These are phyloP conservation scores for Xanthia togata DNA, from an alignment of 2,888 invertebrate species.

Conservation along the genomic window DNA sequence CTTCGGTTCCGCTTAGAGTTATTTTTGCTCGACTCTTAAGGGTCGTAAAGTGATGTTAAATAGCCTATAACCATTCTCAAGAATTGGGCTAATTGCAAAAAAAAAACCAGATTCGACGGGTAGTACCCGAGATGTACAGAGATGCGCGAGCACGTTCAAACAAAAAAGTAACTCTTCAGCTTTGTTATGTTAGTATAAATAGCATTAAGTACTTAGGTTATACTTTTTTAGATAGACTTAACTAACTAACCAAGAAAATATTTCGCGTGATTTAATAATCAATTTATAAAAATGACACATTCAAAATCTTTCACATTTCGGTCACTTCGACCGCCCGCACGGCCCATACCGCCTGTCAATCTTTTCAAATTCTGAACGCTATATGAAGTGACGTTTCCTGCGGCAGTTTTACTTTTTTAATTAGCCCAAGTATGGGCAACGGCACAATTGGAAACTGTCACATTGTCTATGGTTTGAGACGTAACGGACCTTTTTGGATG, in stretches of 20 bases:
- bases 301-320: conserved; percentile 33
- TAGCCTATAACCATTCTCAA: no score
- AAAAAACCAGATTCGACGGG: no score
- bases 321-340: conserved; percentile 52
- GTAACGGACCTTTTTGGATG: conserved; percentile 58
- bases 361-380: conserved; percentile 78
- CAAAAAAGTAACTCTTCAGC: neutral
- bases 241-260: neutral
- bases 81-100: no score
- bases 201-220: neutral
- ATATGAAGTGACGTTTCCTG: conserved; percentile 81
- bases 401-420: conserved; percentile 72
- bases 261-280: conserved; percentile 26
- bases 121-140: neutral
- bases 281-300: conserved; percentile 45
- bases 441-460: conserved; percentile 67
- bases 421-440: conserved; percentile 71
- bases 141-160: neutral
- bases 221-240: neutral
- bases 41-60: no score
- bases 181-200: neutral
- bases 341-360: conserved; percentile 77
- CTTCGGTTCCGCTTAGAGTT: neutral
- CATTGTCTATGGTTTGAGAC: conserved; percentile 60
- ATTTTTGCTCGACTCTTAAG: no score